Evolutionary conservation across 2,888 invertebrate genomes (phyloP), one percentile per base, ranked within the genome.

Genomic region (Latrodectus hesperus): DNA sequence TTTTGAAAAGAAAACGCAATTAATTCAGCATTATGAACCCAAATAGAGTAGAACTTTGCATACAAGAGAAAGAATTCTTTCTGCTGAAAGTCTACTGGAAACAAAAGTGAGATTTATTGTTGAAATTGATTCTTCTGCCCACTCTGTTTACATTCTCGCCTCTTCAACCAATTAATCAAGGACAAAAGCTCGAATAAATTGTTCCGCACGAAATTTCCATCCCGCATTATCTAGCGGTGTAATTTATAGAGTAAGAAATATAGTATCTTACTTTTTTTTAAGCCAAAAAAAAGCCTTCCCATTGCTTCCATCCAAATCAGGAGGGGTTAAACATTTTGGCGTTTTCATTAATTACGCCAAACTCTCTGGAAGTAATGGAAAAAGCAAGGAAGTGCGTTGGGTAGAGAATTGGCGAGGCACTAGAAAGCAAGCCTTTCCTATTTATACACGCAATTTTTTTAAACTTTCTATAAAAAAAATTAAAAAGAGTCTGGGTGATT

Each of bases 301-400:
- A 17, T 17, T 14, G n/a, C n/a, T n/a, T 51, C 51, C 51, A 26
- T 70, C 16, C 16, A 22, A 26, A 49, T 70, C 38, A 12, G n/a
- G 70, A 22, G 22, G 53, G 74, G 74, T 74, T 74, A 74, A 74
- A 60, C 55, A 74, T 74, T 74, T 17, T 74, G 74, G 55, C 55
- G 38, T 74, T 74, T 53, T 74, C 55, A 74, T 74, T 74, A 55
- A 74, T 74, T 74, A 55, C 51, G 10, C 22, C 68, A 22, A 68
- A 22, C 52, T n/a, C 49, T 51, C n/a, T 9, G n/a, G 14, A 55
- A 74, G 55, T 53, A 74, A 74, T 55, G 55, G 55, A 16, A 71
- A 71, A 49, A 9, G 65, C 22, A 26, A 26, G 26, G 14, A n/a
- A 70, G 70, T 26, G 4, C 38, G 9, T 52, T 17, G 52, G 17